Evolutionary conservation across 1,140 invertebrate species (phyloP).

Genomic region (Littorina saxatilis): DNA sequence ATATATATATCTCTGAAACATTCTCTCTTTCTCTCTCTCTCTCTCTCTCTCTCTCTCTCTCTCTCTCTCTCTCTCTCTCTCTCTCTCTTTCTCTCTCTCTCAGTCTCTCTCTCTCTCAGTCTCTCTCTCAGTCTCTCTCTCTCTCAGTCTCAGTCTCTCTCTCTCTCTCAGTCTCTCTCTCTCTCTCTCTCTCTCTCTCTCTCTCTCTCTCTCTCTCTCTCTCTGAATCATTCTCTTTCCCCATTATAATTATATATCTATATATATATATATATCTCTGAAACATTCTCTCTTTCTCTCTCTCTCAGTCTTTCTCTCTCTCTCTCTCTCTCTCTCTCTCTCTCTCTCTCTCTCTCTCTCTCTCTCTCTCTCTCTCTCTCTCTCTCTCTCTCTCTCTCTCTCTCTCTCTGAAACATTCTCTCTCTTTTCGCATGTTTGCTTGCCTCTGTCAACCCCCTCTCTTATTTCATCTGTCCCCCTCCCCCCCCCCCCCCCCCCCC

Average conservation of each 20-base stretch:
- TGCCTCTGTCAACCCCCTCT: neutral
- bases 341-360: neutral
- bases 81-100: neutral
- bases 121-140: constrained; percentile 22
- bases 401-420: no score
- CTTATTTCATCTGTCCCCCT: no score
- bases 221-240: no score
- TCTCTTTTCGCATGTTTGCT: neutral
- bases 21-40: no score
- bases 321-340: neutral
- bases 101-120: neutral
- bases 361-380: neutral
- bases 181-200: neutral
- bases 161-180: neutral
- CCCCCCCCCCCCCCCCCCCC: no score
- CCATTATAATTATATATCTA: no score
- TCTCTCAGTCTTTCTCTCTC: no score
- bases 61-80: no score
- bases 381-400: neutral
- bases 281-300: no score
- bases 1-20: no score
- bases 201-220: neutral
- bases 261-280: no score
- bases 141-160: neutral
- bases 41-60: no score